Conservation (phyloP, 2,113 vertebrate species). For the Cochlearius cochlearius region DNA sequence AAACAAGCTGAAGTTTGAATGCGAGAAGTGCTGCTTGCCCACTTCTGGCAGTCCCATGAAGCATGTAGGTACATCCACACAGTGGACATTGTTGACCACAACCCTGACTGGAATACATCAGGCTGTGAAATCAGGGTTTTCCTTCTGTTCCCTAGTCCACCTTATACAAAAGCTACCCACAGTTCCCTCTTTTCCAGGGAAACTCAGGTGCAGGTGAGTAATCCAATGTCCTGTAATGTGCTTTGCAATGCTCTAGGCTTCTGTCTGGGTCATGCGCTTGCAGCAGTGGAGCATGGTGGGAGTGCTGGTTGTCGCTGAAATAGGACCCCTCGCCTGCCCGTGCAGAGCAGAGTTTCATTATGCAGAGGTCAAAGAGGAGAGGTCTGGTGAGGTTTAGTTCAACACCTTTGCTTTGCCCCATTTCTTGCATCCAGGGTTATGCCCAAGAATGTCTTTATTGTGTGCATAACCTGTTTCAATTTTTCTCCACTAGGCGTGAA, state of each 20-base stretch:
- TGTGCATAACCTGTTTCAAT: constrained; percentile 68
- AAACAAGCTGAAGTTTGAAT: fast-evolving
- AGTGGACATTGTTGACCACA: background rate
- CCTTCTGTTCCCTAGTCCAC: background rate
- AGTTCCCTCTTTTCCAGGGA: background rate
- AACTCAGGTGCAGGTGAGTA: background rate
- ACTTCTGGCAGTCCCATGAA: background rate
- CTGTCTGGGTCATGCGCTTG: fast-evolving
- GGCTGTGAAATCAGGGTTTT: background rate
- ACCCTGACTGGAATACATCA: fast-evolving
- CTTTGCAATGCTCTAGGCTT: background rate
- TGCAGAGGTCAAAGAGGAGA: background rate
- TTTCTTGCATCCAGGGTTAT: background rate
- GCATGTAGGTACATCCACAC: fast-evolving
- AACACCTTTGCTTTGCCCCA: background rate
- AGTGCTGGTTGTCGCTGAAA: background rate
- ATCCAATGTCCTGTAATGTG: background rate
- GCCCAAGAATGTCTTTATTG: background rate
- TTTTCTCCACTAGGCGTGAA: constrained; percentile 85
- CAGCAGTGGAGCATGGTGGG: background rate
- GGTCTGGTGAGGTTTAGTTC: background rate
- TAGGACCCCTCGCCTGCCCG: background rate
- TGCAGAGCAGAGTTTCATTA: background rate
- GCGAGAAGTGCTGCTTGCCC: background rate
- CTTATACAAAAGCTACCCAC: background rate